Evolutionary conservation across 1,140 invertebrate species (phyloP).

Genomic region (Ceratitis capitata): DNA sequence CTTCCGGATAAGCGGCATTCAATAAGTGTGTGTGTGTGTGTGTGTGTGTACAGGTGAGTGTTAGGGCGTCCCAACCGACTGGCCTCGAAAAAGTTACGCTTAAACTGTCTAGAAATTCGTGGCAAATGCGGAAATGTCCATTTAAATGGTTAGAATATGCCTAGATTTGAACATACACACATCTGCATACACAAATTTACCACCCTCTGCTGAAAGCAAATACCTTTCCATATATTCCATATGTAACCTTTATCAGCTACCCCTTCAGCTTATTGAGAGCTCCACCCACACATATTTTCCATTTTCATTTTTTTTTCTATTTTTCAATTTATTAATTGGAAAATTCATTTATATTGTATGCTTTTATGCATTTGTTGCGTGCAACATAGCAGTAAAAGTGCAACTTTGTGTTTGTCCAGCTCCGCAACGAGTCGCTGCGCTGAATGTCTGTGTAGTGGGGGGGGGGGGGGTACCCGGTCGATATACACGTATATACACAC

Average conservation of each 20-base stretch:
- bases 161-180: neutral
- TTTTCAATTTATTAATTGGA: conserved; percentile 24
- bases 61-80: neutral
- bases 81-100: neutral
- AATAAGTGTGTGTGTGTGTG: neutral
- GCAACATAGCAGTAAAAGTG: conserved; percentile 24
- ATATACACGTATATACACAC: no score
- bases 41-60: neutral
- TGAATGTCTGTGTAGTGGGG: neutral
- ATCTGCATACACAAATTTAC: neutral
- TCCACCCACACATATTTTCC: neutral
- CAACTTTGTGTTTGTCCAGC: conserved; percentile 34
- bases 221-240: neutral
- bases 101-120: neutral
- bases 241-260: neutral
- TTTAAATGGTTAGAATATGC: neutral
- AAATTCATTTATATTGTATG: conserved; percentile 7
- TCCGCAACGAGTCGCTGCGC: neutral
- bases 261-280: neutral
- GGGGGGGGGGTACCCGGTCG: neutral
- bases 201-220: neutral
- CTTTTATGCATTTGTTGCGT: conserved; percentile 29
- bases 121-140: conserved; percentile 11
- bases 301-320: neutral
- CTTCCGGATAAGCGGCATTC: neutral